Percentiles rank a stretch among this genome's conserved stretches.
phyloP scores from a whole-genome alignment of 2,888 invertebrate species.

The Chironomus tentans region DNA sequence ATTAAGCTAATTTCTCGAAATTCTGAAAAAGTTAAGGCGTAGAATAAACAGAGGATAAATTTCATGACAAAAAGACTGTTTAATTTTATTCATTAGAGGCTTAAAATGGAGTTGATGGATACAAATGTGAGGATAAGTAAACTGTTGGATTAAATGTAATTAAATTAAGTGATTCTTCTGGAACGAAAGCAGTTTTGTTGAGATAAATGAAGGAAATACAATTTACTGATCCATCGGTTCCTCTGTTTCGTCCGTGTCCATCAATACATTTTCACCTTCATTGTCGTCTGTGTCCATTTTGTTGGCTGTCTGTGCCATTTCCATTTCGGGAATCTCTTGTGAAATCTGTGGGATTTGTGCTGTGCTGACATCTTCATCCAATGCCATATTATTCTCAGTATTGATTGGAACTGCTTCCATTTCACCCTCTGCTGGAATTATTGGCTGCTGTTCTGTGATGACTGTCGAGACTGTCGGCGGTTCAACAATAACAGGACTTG shows the following conservation, averaged over 20 bases:
- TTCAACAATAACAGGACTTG: conserved; percentile 32
- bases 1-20: too few species aligned
- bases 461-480: too few species aligned
- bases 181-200: background rate
- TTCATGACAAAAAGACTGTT: too few species aligned
- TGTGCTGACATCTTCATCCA: conserved; percentile 13
- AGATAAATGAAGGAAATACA: background rate
- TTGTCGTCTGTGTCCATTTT: conserved; percentile 38
- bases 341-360: conserved; percentile 30
- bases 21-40: too few species aligned
- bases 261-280: conserved; percentile 35
- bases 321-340: conserved; percentile 30
- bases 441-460: background rate
- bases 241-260: conserved; percentile 41
- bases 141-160: too few species aligned
- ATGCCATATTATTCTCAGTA: conserved; percentile 2
- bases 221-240: conserved; percentile 41
- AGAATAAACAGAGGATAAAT: too few species aligned
- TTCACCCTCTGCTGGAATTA: background rate
- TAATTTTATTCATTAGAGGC: too few species aligned
- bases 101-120: too few species aligned
- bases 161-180: too few species aligned
- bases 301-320: conserved; percentile 29
- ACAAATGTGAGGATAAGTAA: too few species aligned
- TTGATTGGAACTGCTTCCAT: conserved; percentile 10